phyloP scores from a whole-genome alignment of 2,888 invertebrate species.

The Priocnemis perturbator region DNA sequence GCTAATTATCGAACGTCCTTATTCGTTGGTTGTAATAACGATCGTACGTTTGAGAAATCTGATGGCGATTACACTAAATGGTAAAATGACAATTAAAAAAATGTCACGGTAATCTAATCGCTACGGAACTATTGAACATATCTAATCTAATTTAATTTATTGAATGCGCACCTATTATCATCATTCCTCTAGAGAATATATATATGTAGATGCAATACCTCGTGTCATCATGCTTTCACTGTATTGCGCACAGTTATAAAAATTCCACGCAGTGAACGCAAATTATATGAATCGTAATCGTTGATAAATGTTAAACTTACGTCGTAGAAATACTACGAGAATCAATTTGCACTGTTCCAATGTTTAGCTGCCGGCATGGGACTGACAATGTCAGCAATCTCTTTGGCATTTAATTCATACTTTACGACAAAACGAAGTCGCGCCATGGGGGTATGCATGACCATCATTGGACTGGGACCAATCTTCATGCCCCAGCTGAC shows the following conservation, averaged over 20 bases:
- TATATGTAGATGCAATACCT: too few relatives aligned
- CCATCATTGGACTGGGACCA: conserved; percentile 82
- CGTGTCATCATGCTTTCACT: too few relatives aligned
- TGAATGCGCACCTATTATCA: background rate
- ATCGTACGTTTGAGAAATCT: too few relatives aligned
- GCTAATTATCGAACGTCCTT: background rate
- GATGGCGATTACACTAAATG: too few relatives aligned
- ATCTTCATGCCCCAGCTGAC: conserved; percentile 81
- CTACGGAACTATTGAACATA: background rate
- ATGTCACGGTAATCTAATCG: background rate
- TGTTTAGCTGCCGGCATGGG: conserved; percentile 80
- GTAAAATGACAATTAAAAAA: background rate
- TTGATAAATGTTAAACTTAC: too few relatives aligned
- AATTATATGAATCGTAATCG: too few relatives aligned
- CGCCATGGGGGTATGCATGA: conserved; percentile 81
- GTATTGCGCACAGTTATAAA: too few relatives aligned
- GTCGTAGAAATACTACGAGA: too few relatives aligned
- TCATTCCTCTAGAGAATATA: conserved; percentile 12
- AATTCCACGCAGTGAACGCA: too few relatives aligned
- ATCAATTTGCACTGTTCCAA: too few relatives aligned
- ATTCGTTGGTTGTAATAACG: too few relatives aligned
- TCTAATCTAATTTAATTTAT: conserved; percentile 10
- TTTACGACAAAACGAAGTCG: conserved; percentile 80
- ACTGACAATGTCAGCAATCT: conserved; percentile 79
- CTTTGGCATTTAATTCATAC: conserved; percentile 81